Conservation (phyloP, 2,797 vertebrate species). For the Alfaro cultratus region DNA sequence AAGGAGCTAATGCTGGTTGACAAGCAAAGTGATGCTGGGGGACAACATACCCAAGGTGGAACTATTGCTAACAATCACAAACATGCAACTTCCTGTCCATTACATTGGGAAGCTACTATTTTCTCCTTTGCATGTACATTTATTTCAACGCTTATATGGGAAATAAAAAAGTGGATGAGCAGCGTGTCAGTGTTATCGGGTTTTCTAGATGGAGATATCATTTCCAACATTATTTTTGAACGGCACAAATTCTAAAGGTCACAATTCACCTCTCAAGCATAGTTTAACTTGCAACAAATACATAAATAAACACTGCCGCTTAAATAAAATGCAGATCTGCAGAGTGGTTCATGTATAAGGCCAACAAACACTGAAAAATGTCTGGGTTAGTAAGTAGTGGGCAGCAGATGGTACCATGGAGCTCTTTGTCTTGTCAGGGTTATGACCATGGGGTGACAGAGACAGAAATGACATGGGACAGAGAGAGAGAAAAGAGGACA, state of each 20-base stretch:
- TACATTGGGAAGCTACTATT: conserved; percentile 11
- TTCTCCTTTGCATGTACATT: conserved; percentile 13
- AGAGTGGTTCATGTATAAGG: conserved; percentile 42
- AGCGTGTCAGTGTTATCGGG: not conserved
- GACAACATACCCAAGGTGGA: conserved; percentile 24
- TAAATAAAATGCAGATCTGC: not conserved
- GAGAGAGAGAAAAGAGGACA: conserved; percentile 29
- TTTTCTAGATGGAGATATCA: not conserved
- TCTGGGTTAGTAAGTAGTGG: conserved; percentile 51
- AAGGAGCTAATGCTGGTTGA: conserved; percentile 61
- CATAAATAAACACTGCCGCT: not conserved
- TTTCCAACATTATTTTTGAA: not conserved
- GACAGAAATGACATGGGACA: conserved; percentile 23
- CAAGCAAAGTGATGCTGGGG: conserved; percentile 58
- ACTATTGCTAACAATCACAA: conserved; percentile 59
- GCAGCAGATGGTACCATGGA: conserved; percentile 57
- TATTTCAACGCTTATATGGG: conserved; percentile 29
- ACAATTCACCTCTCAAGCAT: conserved; percentile 12
- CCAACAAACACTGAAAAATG: conserved; percentile 42
- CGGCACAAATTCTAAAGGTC: not conserved
- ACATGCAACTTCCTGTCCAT: conserved; percentile 25
- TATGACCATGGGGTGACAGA: conserved; percentile 51
- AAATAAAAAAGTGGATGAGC: not conserved
- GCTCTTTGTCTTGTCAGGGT: conserved; percentile 49
- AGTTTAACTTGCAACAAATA: conserved; percentile 21